A percentile compares a stretch with the other conserved stretches of the same genome.
These are phyloP conservation scores for Echinometra lucunter DNA, from an alignment of 53 echinoderm and acorn worm genomes.

Conservation along the genomic window DNA sequence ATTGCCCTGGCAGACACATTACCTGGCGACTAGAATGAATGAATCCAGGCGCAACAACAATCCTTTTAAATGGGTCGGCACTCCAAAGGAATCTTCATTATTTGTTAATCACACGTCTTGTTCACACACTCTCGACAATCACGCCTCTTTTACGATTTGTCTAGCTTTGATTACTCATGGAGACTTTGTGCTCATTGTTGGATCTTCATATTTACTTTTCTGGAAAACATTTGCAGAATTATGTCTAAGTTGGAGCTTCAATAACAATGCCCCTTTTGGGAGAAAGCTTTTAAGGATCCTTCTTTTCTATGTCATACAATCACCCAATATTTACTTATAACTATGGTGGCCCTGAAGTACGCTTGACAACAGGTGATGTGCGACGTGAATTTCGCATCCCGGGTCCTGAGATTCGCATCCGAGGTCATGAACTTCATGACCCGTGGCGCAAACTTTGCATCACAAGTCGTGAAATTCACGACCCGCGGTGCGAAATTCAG, in stretches of 20 bases:
- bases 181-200: neutral
- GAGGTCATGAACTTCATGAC: no score
- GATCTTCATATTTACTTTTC: neutral
- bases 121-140: constrained; percentile 45
- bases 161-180: constrained; percentile 29
- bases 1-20: constrained; percentile 61
- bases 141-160: constrained; percentile 37
- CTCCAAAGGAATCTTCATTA: constrained; percentile 41
- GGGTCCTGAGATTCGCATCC: no score
- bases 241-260: neutral
- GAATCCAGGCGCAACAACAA: constrained; percentile 39
- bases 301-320: neutral
- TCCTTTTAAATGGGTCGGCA: constrained; percentile 56
- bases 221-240: constrained; percentile 33
- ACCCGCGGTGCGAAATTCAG: no score
- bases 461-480: no score
- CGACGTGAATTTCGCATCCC: no score
- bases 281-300: neutral
- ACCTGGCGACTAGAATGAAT: neutral
- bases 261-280: neutral
- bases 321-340: neutral
- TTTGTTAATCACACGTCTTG: constrained; percentile 53
- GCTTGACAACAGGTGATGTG: no score
- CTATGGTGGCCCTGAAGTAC: no score
- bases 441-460: no score